These are phyloP conservation scores for Gadopsis bispinosus DNA, from an alignment of 2,797 vertebrate species.

Conservation along the genomic window DNA sequence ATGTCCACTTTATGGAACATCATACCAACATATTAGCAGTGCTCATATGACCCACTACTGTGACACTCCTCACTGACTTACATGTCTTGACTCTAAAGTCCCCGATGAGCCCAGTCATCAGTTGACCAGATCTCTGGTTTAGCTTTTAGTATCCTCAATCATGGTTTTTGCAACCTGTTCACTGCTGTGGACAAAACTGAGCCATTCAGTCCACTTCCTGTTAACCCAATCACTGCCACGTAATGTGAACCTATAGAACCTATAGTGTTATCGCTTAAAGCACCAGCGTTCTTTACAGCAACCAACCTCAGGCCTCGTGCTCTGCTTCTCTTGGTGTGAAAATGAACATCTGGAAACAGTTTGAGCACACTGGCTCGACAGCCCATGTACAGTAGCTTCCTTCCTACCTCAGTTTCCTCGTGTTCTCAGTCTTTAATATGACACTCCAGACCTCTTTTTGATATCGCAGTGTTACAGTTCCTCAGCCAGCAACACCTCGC, in stretches of 20 bases:
- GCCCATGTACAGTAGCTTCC: conserved; percentile 6
- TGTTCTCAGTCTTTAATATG: conserved; percentile 14
- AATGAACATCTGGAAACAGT: conserved; percentile 1
- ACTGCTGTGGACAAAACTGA: conserved; percentile 41
- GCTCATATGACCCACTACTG: background rate
- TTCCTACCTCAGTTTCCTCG: conserved; percentile 66
- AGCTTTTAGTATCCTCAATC: background rate
- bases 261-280: conserved; percentile 16
- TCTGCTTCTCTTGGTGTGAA: background rate
- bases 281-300: conserved; percentile 35
- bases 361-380: background rate
- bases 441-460: conserved; percentile 20
- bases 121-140: background rate
- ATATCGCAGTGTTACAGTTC: conserved; percentile 23
- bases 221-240: conserved; percentile 1
- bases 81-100: background rate
- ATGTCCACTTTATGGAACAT: conserved; percentile 32
- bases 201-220: conserved; percentile 12
- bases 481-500: background rate
- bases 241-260: background rate
- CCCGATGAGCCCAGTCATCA: background rate
- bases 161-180: conserved; percentile 20
- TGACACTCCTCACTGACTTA: conserved; percentile 14
- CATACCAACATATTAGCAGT: background rate
- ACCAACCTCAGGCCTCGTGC: conserved; percentile 22